Base-by-base conservation (phyloP, 2,888 invertebrate species). In the Molorchus minor region DNA sequence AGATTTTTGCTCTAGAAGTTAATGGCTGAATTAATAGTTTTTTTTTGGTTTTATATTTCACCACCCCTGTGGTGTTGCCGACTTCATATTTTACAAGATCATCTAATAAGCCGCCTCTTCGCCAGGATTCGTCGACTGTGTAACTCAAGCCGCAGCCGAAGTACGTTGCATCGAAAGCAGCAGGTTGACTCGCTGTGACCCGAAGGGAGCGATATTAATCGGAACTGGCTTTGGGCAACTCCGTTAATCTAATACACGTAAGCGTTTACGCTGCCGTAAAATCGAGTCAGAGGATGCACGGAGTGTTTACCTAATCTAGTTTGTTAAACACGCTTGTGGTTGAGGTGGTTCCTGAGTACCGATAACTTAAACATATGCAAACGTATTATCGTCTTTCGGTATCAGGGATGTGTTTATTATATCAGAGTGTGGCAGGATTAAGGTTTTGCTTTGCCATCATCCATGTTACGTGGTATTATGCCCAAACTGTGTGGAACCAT, bases 141-240 rank as follows among this genome's bases (percentile, higher is more conserved):
- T 41, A 41, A 52, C 7, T 41, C 52, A 52, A 52, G 30, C 41
- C 10, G 52, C 52, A 41, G 52, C n/a, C 30, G 33, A 30, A 52
- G 40, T 29, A 36, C 46, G 51, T 47, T 57, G 49, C 54, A 57
- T 61, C 61, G 57, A 61, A 61, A 53, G 57, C 61, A 49, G 54
- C 52, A 62, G 57, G 61, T 66, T 68, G 60, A 56, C 67, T 68
- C 62, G 59, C 58, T 59, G 55, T 68, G 61, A 61, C 69, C 68
- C 60, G 65, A 70, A 69, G 69, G 68, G 65, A 64, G 66, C 65
- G 62, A 67, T 67, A 70, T 72, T 73, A 72, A 74, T 73, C 71
- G 70, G 68, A 68, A 68, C 57, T 66, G 55, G 68, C 71, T 70
- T 58, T 56, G 64, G 71, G 71, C 69, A 65, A 68, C 65, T 64